Evolutionary conservation across 2,797 vertebrate species (phyloP).

Genomic region (Premnoplex brunnescens): DNA sequence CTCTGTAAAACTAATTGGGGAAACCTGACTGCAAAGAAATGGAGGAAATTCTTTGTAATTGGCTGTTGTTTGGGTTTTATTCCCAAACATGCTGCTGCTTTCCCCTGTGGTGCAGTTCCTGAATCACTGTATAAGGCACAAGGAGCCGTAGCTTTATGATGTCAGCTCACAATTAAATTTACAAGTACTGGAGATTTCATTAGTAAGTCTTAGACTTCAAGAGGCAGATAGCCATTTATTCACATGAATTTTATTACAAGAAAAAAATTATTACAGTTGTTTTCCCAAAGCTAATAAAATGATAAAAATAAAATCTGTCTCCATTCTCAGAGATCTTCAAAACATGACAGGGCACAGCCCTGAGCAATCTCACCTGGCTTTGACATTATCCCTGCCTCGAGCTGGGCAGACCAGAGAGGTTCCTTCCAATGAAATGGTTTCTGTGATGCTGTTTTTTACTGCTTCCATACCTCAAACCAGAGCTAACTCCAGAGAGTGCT

Average conservation of each 20-base stretch:
- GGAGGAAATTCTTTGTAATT: conserved; percentile 23
- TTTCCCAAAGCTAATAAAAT: neutral
- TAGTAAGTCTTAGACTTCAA: neutral
- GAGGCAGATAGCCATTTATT: neutral
- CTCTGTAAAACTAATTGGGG: neutral
- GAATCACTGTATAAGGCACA: neutral
- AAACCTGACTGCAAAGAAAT: neutral
- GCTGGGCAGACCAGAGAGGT: neutral
- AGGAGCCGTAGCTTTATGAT: neutral
- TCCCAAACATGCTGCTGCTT: neutral
- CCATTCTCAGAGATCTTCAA: neutral
- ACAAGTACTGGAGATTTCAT: neutral
- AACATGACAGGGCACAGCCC: neutral
- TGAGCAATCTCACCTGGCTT: neutral
- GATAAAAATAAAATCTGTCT: neutral
- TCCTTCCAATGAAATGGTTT: neutral
- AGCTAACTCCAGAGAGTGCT: neutral
- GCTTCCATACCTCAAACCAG: neutral
- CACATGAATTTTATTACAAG: neutral
- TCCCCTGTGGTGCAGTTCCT: neutral
- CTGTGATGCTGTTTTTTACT: neutral
- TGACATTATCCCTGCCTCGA: neutral
- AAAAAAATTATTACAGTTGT: neutral
- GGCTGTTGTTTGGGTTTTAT: neutral
- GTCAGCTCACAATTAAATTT: neutral